These are phyloP conservation scores for Lepidocyrtoides sp. DNA, from an alignment of 2,888 invertebrate genomes.

Conservation along the genomic window DNA sequence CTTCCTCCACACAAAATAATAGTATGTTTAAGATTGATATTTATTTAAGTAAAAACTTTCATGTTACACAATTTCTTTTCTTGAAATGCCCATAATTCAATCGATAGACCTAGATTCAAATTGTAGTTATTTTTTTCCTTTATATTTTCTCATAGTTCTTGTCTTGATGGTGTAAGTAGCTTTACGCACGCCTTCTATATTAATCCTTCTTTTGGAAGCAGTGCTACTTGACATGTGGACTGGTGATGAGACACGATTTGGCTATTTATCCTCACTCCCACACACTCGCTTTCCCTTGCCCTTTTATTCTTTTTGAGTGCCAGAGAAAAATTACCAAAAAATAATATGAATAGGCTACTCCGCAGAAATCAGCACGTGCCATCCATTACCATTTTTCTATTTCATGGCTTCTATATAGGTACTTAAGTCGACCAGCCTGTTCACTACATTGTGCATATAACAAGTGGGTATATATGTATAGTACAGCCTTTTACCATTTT, in stretches of 20 bases:
- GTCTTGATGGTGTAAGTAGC: conserved; percentile 22
- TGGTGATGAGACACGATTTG: not conserved
- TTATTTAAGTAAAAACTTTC: too few species aligned
- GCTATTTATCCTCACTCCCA: conserved; percentile 38
- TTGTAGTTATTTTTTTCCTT: conserved; percentile 4
- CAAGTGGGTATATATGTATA: too few species aligned
- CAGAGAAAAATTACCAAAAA: conserved; percentile 35
- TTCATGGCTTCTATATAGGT: not conserved
- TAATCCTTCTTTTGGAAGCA: conserved; percentile 59
- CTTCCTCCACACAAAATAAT: too few species aligned
- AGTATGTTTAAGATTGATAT: too few species aligned
- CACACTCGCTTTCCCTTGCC: not conserved
- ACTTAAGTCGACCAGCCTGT: too few species aligned
- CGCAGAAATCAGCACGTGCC: conserved; percentile 66
- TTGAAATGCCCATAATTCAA: conserved; percentile 10
- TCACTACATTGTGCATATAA: too few species aligned
- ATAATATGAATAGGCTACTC: conserved; percentile 2
- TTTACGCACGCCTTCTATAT: conserved; percentile 45
- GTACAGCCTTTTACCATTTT: not conserved
- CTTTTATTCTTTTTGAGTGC: conserved; percentile 15
- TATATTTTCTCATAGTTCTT: not conserved
- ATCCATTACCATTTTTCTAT: conserved; percentile 55
- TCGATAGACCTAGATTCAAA: conserved; percentile 50
- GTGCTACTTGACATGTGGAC: conserved; percentile 31
- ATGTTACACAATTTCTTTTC: not conserved